Evolutionary conservation across 2,797 vertebrate genomes (phyloP).

Genomic region (Champsocephalus esox): DNA sequence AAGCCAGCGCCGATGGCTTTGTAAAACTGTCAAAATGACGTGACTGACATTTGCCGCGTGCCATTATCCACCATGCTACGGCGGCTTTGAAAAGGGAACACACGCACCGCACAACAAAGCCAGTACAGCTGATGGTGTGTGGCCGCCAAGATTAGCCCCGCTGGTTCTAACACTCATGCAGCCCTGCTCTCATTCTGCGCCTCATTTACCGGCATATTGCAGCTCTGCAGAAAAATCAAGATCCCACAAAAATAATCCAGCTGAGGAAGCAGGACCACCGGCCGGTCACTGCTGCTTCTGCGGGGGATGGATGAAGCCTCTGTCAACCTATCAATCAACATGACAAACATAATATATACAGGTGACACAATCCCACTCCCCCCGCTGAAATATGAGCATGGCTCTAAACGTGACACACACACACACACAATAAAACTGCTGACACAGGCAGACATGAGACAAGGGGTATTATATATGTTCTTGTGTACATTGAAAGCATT

Average conservation of each 20-base stretch:
- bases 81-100: slow-evolving; percentile 26
- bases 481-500: slow-evolving; percentile 24
- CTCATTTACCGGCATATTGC: slow-evolving; percentile 74
- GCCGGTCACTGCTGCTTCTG: slow-evolving; percentile 26
- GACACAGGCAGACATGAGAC: slow-evolving; percentile 46
- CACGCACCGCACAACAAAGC: slow-evolving; percentile 22
- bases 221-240: slow-evolving; percentile 61
- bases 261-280: slow-evolving; percentile 20
- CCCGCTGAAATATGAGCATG: slow-evolving; percentile 54
- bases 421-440: slow-evolving; percentile 32
- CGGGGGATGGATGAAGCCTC: slow-evolving; percentile 34
- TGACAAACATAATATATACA: slow-evolving; percentile 60
- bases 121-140: slow-evolving; percentile 20
- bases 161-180: slow-evolving; percentile 42
- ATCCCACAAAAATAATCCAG: slow-evolving; percentile 48
- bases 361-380: slow-evolving; percentile 43
- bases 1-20: slow-evolving; percentile 19
- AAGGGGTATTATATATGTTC: slow-evolving; percentile 43
- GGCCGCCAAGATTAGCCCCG: slow-evolving; percentile 40
- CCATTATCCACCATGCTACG: neutral
- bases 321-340: slow-evolving; percentile 68
- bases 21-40: neutral
- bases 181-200: slow-evolving; percentile 64
- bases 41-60: slow-evolving; percentile 17
- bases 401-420: slow-evolving; percentile 29